Evolutionary conservation across 1,140 invertebrate genomes (phyloP).

Genomic region (Parapsyche elsis): DNA sequence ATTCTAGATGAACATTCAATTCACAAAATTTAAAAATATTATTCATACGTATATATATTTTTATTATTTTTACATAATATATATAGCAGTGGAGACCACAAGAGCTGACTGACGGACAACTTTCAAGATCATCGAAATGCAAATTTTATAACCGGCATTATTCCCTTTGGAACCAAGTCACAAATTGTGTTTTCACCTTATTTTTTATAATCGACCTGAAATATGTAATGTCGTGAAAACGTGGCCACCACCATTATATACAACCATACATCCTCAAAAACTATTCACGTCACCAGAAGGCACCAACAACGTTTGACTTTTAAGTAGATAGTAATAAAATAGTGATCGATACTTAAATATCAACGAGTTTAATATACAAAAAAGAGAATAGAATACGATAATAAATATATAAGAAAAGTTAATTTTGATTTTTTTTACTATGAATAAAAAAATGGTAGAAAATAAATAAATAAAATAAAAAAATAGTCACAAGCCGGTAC

Average conservation of each 20-base stretch:
- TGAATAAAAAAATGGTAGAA: not conserved
- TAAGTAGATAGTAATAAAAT: conserved; percentile 36
- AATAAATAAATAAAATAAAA: conserved; percentile 15
- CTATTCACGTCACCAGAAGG: conserved; percentile 55
- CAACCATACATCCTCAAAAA: conserved; percentile 53
- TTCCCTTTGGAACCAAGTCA: too few relatives aligned
- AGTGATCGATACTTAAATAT: too few relatives aligned
- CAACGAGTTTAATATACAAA: too few relatives aligned
- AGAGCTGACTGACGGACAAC: too few relatives aligned
- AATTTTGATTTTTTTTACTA: conserved; percentile 10
- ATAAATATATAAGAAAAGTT: not conserved
- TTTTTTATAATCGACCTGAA: too few relatives aligned
- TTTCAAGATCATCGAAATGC: too few relatives aligned
- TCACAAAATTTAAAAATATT: conserved; percentile 4
- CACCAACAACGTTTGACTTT: conserved; percentile 43
- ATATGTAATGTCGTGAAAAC: too few relatives aligned
- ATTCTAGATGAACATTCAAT: conserved; percentile 7
- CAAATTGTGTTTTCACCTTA: too few relatives aligned
- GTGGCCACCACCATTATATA: not conserved
- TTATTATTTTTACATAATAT: not conserved
- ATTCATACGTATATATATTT: not conserved
- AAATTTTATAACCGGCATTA: too few relatives aligned
- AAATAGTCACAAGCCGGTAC: conserved; percentile 18
- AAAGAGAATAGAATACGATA: too few relatives aligned
- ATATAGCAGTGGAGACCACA: too few relatives aligned